Conservation (phyloP, 2,113 vertebrate species). For the Apodemus sylvaticus region DNA sequence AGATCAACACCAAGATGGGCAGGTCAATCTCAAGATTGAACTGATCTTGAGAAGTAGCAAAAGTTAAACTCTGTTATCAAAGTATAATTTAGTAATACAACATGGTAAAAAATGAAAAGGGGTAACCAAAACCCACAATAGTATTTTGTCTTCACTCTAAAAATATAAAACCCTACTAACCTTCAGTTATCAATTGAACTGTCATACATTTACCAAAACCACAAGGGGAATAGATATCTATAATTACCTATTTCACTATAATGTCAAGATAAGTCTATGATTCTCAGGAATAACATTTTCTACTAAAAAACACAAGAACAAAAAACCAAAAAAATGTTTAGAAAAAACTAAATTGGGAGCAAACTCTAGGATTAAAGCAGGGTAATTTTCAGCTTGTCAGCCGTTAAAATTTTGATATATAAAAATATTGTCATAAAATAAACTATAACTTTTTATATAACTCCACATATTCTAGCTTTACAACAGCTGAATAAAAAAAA, state of each 20-base stretch:
- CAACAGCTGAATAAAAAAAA: constrained; percentile 71
- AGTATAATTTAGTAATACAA: constrained; percentile 64
- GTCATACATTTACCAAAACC: constrained; percentile 51
- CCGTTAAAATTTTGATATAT: constrained; percentile 70
- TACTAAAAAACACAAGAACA: constrained; percentile 13
- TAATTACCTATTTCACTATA: constrained; percentile 23
- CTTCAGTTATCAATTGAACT: constrained; percentile 42
- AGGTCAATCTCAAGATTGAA: constrained; percentile 52
- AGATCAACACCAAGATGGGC: constrained; percentile 43
- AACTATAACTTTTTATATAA: constrained; percentile 77
- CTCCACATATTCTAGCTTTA: constrained; percentile 63
- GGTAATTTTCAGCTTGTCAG: constrained; percentile 50
- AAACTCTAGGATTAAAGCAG: constrained; percentile 57
- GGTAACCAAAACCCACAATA: constrained; percentile 37
- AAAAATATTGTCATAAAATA: constrained; percentile 81
- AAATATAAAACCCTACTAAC: constrained; percentile 67
- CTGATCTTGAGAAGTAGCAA: constrained; percentile 64
- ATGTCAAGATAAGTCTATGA: constrained; percentile 43
- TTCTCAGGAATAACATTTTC: constrained; percentile 61
- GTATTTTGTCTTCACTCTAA: constrained; percentile 57
- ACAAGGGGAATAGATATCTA: constrained; percentile 33
- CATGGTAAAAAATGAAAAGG: constrained; percentile 34
- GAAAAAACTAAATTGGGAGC: constrained; percentile 54
- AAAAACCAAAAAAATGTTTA: constrained; percentile 2
- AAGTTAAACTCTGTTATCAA: constrained; percentile 72